These are phyloP conservation scores for Fringilla coelebs DNA, from an alignment of 2,797 vertebrate genomes.

Conservation along the genomic window DNA sequence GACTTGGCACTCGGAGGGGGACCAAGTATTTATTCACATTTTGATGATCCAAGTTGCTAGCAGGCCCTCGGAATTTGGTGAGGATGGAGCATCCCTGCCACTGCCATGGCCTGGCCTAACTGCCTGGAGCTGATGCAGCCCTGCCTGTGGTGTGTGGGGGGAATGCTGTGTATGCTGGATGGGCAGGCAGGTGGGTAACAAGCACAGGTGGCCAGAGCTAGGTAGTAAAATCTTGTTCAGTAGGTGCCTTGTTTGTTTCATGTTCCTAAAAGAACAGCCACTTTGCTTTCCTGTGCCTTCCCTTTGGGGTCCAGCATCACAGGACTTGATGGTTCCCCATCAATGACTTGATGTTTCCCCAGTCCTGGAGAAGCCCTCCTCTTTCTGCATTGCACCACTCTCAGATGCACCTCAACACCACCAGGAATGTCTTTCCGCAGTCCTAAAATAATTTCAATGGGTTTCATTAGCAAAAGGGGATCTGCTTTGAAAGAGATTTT, in stretches of 20 bases:
- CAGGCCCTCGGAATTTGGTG: background rate
- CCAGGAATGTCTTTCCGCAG: background rate
- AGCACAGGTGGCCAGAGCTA: background rate
- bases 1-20: background rate
- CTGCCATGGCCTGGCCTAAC: fast-evolving
- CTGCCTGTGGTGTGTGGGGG: too few relatives aligned
- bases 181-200: background rate
- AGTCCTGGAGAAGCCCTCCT: background rate
- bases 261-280: background rate
- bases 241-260: background rate
- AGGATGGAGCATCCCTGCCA: background rate
- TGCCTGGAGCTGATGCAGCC: background rate
- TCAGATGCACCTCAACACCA: background rate
- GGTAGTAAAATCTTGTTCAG: background rate
- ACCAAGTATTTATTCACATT: background rate
- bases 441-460: background rate
- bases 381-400: background rate
- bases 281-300: background rate
- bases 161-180: fast-evolving
- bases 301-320: background rate
- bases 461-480: background rate
- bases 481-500: background rate
- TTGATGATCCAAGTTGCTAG: background rate
- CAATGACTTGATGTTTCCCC: background rate
- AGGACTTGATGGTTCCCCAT: background rate